These are phyloP conservation scores for Otis tarda DNA, from an alignment of 2,113 vertebrate species.

Conservation along the genomic window DNA sequence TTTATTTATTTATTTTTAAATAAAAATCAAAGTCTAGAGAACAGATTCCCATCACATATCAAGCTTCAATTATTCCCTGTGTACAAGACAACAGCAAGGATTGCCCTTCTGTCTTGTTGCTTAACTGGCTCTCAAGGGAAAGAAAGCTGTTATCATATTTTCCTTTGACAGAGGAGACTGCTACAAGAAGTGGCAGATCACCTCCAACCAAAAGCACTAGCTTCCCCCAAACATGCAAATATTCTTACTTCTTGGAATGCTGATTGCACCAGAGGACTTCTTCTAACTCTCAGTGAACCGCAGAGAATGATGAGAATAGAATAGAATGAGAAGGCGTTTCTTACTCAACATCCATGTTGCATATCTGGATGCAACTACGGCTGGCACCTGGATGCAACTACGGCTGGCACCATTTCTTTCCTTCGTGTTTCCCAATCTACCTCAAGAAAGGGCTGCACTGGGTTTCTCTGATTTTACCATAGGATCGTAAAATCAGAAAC, in stretches of 20 bases:
- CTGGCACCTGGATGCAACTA: background rate
- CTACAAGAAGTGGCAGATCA: background rate
- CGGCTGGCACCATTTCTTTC: background rate
- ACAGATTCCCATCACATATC: background rate
- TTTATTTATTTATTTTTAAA: background rate
- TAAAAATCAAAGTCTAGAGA: background rate
- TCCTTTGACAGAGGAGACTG: background rate
- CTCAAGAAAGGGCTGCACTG: background rate
- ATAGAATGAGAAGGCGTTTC: no score
- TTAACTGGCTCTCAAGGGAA: background rate
- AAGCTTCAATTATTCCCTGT: background rate
- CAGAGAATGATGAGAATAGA: no score
- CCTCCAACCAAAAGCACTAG: background rate
- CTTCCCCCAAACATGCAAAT: background rate
- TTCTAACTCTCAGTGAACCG: background rate
- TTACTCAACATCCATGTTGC: fast-evolving
- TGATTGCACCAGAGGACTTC: background rate
- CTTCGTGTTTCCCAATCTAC: background rate
- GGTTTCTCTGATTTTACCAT: background rate
- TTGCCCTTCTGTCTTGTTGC: background rate
- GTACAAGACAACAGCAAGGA: background rate
- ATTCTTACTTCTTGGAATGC: background rate
- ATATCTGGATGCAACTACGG: background rate
- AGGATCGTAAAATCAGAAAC: background rate
- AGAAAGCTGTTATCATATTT: background rate